A percentile compares a stretch with the other conserved stretches of the same genome.
phyloP scores from a whole-genome alignment of 1,140 invertebrate species.

The Drosophila seguyi region DNA sequence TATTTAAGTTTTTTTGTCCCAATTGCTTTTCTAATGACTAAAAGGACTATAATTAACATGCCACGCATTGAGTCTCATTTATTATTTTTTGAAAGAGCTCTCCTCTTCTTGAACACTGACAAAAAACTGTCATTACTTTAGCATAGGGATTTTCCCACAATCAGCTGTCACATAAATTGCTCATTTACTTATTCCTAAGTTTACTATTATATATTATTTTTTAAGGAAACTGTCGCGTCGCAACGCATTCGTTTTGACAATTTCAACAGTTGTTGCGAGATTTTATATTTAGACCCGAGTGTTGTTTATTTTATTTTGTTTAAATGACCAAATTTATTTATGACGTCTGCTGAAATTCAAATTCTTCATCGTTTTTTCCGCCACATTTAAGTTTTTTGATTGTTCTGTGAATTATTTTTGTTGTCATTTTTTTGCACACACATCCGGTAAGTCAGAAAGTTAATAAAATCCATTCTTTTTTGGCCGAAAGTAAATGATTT shows the following conservation, averaged over 20 bases:
- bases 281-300: conserved; percentile 51
- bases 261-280: conserved; percentile 57
- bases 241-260: conserved; percentile 48
- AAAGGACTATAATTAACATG: not conserved
- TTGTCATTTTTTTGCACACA: conserved; percentile 58
- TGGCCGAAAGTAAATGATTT: conserved; percentile 78
- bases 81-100: conserved; percentile 2
- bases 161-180: conserved; percentile 39
- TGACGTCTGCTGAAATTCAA: conserved; percentile 42
- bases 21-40: not conserved
- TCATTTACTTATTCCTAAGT: conserved; percentile 54
- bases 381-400: conserved; percentile 43
- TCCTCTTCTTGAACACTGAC: conserved; percentile 55
- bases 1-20: no score
- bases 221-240: conserved; percentile 56
- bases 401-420: conserved; percentile 59
- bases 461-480: conserved; percentile 65
- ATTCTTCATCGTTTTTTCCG: conserved; percentile 35
- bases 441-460: conserved; percentile 77
- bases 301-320: conserved; percentile 78
- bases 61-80: not conserved
- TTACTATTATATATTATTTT: conserved; percentile 29
- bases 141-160: conserved; percentile 6
- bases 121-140: conserved; percentile 15
- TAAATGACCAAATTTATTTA: conserved; percentile 67